phyloP scores from a whole-genome alignment of 2,797 vertebrate genomes.

The Hemibagrus guttatus region DNA sequence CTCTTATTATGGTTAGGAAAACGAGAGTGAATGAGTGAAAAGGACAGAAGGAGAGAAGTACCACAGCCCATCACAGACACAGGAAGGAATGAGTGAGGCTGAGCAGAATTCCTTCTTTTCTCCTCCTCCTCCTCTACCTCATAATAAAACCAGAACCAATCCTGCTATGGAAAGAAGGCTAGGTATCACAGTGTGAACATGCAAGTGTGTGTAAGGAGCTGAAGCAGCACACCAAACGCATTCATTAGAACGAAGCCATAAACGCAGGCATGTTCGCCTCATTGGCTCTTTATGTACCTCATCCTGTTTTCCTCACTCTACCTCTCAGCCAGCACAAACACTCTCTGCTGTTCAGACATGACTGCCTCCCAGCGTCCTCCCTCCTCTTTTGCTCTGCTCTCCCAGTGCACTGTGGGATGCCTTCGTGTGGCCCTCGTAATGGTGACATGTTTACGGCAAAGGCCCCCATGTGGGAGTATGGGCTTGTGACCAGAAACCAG shows the following conservation, averaged over 20 bases:
- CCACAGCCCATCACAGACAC: slow-evolving; percentile 1
- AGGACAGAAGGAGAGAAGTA: slow-evolving; percentile 19
- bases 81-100: not conserved
- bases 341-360: slow-evolving; percentile 3
- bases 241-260: slow-evolving; percentile 38
- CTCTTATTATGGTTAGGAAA: slow-evolving; percentile 14
- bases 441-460: slow-evolving; percentile 95
- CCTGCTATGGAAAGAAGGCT: not conserved
- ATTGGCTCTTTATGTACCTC: slow-evolving; percentile 38
- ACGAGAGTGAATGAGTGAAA: not conserved
- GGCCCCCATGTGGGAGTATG: slow-evolving; percentile 82
- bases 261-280: slow-evolving; percentile 37
- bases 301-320: slow-evolving; percentile 33
- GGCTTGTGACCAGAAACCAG: not conserved
- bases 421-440: slow-evolving; percentile 92
- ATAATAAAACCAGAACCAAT: slow-evolving; percentile 13
- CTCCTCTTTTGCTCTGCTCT: slow-evolving; percentile 49
- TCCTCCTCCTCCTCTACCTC: slow-evolving; percentile 18
- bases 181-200: slow-evolving; percentile 22
- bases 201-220: slow-evolving; percentile 23
- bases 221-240: slow-evolving; percentile 23
- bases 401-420: slow-evolving; percentile 78
- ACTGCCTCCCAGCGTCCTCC: slow-evolving; percentile 52
- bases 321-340: slow-evolving; percentile 33
- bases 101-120: slow-evolving; percentile 12